These are phyloP conservation scores for Pherbina coryleti DNA, from an alignment of 2,888 invertebrate species.

Conservation along the genomic window DNA sequence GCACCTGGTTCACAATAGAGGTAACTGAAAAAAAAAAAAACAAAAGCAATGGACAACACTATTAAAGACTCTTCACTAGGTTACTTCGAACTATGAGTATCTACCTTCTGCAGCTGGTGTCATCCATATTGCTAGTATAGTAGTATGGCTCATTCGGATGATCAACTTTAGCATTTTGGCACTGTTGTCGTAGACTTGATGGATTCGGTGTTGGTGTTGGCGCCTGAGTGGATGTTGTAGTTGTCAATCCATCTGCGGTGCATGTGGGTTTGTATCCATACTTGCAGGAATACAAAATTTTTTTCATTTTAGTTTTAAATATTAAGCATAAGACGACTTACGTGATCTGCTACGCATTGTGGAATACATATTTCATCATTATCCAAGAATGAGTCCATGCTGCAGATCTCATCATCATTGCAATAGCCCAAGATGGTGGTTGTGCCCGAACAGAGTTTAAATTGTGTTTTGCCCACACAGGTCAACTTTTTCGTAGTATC, in stretches of 20 bases:
- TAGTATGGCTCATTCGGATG: background rate
- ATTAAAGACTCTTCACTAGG: background rate
- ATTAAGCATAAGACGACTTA: background rate
- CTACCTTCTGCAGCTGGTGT: conserved; percentile 29
- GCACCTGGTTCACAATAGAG: conserved; percentile 26
- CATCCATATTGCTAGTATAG: background rate
- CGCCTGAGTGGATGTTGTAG: conserved; percentile 9
- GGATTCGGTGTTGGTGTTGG: background rate
- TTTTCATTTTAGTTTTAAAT: background rate
- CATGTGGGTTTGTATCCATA: conserved; percentile 13
- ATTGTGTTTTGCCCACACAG: conserved; percentile 17
- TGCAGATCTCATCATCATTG: conserved; percentile 2
- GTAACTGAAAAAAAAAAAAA: conserved; percentile 22
- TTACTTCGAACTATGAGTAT: background rate
- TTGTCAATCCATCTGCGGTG: background rate
- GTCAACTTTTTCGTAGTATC: background rate
- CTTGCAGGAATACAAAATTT: background rate
- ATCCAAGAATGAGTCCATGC: background rate
- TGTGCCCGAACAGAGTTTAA: background rate
- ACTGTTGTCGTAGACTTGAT: background rate
- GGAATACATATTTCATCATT: background rate
- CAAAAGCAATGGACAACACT: no score
- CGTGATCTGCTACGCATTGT: background rate
- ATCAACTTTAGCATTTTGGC: background rate
- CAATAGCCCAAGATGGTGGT: background rate